These are phyloP conservation scores for Apeltes quadracus DNA, from an alignment of 2,113 vertebrate genomes.

Conservation along the genomic window DNA sequence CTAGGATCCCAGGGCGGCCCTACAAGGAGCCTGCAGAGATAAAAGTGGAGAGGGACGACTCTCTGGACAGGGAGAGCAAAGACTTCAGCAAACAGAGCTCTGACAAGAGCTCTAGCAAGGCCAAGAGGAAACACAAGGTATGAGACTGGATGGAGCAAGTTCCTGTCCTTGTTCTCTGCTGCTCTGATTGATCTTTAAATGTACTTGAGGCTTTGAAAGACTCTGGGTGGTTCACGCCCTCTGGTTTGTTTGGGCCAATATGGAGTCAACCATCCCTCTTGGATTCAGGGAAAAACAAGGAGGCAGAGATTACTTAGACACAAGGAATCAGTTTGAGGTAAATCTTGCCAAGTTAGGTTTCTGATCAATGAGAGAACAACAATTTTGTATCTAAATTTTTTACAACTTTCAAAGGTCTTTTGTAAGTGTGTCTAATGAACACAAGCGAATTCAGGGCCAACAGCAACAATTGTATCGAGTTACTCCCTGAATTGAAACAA, in stretches of 20 bases:
- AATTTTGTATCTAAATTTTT: too few relatives aligned
- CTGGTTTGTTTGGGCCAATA: neutral
- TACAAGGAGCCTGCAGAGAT: constrained; percentile 88
- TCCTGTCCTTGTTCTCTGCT: neutral
- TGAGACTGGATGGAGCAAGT: constrained; percentile 26
- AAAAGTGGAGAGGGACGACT: constrained; percentile 88
- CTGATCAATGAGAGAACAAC: neutral
- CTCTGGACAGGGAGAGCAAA: constrained; percentile 85
- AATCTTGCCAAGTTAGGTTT: neutral
- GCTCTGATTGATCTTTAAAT: neutral
- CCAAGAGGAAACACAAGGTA: constrained; percentile 96
- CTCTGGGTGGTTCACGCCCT: neutral
- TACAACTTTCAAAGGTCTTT: too few relatives aligned
- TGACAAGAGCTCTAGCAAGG: constrained; percentile 88
- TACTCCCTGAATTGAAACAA: neutral
- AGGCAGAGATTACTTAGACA: neutral
- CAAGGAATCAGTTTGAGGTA: neutral
- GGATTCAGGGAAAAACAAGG: neutral
- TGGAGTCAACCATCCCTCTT: neutral
- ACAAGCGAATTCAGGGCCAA: neutral
- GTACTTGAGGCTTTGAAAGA: neutral
- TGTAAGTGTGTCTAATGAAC: neutral
- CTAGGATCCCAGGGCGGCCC: constrained; percentile 91
- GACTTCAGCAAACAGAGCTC: constrained; percentile 87
- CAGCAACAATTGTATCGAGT: neutral